These are phyloP conservation scores for Ctenodactylus gundi DNA, from an alignment of 2,113 vertebrate species.

Conservation along the genomic window DNA sequence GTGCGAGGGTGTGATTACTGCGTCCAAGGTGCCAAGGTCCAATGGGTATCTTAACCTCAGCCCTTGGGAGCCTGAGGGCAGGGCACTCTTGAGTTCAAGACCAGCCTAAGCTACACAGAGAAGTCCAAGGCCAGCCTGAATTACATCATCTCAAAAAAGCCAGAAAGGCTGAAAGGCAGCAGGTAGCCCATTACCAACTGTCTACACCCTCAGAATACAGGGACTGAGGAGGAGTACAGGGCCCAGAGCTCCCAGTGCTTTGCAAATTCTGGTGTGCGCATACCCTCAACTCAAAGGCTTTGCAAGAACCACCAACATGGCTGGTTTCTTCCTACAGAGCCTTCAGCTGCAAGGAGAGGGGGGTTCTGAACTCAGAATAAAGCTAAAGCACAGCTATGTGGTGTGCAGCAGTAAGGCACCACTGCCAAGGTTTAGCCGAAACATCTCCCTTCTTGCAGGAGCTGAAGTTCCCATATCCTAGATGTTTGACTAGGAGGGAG, in stretches of 20 bases:
- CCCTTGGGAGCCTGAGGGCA: neutral
- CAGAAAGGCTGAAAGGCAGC: neutral
- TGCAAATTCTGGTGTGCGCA: neutral
- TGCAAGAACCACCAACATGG: neutral
- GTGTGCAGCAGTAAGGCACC: rapidly evolving
- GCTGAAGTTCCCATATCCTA: neutral
- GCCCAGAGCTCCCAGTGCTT: neutral
- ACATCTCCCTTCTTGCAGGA: neutral
- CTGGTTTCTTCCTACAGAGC: neutral
- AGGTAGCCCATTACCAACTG: too few species aligned
- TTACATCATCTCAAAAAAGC: neutral
- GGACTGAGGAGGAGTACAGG: neutral
- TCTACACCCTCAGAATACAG: neutral
- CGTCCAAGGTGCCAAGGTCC: too few species aligned
- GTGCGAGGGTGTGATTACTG: neutral
- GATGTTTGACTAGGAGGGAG: neutral
- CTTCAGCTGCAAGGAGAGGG: neutral
- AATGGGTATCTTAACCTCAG: neutral
- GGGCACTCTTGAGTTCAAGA: neutral
- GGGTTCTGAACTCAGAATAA: neutral
- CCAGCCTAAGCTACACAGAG: neutral
- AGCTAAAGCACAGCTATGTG: neutral
- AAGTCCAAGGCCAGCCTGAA: neutral
- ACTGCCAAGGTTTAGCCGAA: neutral
- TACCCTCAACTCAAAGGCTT: neutral